A percentile compares a stretch with the other conserved stretches of the same genome.
phyloP scores from a whole-genome alignment of 2,888 invertebrate genomes.

The Azorinus chamasolen region DNA sequence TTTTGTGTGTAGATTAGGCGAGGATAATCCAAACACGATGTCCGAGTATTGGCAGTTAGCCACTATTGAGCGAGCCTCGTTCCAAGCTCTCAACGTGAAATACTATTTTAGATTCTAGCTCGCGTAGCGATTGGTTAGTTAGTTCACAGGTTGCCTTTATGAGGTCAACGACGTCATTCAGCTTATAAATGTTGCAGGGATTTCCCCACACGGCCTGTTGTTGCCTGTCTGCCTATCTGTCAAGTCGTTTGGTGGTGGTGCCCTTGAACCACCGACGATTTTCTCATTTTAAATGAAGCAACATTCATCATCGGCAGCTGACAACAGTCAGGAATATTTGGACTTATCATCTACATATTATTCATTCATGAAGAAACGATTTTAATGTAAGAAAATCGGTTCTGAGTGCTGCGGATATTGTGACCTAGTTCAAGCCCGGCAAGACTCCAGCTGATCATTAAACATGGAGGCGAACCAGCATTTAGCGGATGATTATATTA shows the following conservation, averaged over 20 bases:
- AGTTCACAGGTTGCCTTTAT: conserved; percentile 40
- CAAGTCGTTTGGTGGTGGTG: conserved; percentile 78
- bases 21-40: too few species aligned
- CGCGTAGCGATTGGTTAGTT: conserved; percentile 20
- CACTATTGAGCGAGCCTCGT: neutral
- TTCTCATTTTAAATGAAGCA: conserved; percentile 59
- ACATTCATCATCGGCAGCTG: conserved; percentile 45
- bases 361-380: too few species aligned
- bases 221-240: conserved; percentile 80
- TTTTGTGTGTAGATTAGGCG: too few species aligned
- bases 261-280: conserved; percentile 79
- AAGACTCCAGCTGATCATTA: conserved; percentile 71
- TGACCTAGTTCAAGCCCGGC: conserved; percentile 65
- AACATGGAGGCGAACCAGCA: conserved; percentile 77
- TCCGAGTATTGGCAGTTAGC: conserved; percentile 1
- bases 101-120: conserved; percentile 4
- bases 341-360: neutral
- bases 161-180: conserved; percentile 71
- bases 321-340: conserved; percentile 52
- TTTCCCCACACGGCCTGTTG: conserved; percentile 78
- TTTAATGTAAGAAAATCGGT: neutral
- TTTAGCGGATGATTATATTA: conserved; percentile 81
- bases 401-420: conserved; percentile 9
- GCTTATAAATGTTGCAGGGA: conserved; percentile 77
- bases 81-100: neutral